Evolutionary conservation across 2,797 vertebrate genomes (phyloP), one percentile per base, ranked within the genome.

Genomic region (Coilia nasus): DNA sequence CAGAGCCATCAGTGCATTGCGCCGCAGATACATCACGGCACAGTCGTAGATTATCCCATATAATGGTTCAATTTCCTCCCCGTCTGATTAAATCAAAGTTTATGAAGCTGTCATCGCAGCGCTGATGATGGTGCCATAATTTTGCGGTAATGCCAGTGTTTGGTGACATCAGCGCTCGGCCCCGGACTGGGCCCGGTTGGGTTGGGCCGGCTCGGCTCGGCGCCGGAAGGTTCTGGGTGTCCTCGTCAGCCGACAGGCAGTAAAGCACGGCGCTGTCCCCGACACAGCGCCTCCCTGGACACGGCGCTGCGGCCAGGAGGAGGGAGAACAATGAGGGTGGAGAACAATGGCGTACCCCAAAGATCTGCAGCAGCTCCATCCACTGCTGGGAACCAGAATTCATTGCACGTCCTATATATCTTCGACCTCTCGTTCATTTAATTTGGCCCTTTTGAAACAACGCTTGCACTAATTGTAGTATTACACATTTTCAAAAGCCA

Each of bases 51-150:
- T 95, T 93, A 93, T 93, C 93, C 90, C 92, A 89, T 93, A 92
- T 94, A 93, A 93, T 90, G 90, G 90, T 92, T 93, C 91, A 91
- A 89, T 94, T 94, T 94, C 90, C 92, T 35, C 31, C 87, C 89
- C 89, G 87, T 93, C 92, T 90, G 92, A 94, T 94, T 93, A 95
- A 94, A 95, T 94, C 93, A 93, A 92, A 93, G 93, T 94, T 94
- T 94, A 94, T 94, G 92, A 95, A 95, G 93, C 93, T 94, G 93
- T 92, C 93, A 92, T 89, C 88, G 88, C 90, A 87, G 91, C 87
- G 84, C 90, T 91, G 91, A 90, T 93, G 93, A 93, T 89, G 88
- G 88, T 87, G 91, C 88, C 89, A 90, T 94, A 90, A 93, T 93
- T 94, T 93, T 92, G 87, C 88, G 80, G 89, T 90, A 89, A 90